Conservation (phyloP, 1,140 invertebrate genomes). For the Brachystomella parvula region DNA sequence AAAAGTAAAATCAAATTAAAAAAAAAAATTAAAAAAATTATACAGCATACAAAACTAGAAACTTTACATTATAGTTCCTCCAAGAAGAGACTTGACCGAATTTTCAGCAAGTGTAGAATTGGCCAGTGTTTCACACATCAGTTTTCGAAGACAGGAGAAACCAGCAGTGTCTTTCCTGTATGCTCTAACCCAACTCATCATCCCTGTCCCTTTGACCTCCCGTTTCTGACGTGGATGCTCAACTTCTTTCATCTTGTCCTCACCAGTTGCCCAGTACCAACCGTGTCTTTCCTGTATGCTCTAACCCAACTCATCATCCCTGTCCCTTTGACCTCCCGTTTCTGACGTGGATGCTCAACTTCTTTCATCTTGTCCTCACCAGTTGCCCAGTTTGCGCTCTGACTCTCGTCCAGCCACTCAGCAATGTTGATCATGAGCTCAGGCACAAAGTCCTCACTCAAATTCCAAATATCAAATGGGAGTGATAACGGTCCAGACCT, state of each 20-base stretch:
- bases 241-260: too few species aligned
- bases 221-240: neutral
- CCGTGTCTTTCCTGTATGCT: conserved; percentile 29
- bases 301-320: conserved; percentile 24
- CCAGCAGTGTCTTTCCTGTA: conserved; percentile 28
- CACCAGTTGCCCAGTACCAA: too few species aligned
- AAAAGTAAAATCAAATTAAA: conserved; percentile 7
- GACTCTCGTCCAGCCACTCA: conserved; percentile 24
- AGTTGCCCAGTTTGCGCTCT: neutral
- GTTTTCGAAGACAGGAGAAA: conserved; percentile 27
- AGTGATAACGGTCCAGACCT: neutral
- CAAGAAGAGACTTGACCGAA: conserved; percentile 23
- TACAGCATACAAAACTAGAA: neutral
- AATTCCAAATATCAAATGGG: conserved; percentile 8
- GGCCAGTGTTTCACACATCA: conserved; percentile 30
- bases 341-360: neutral
- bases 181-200: conserved; percentile 26
- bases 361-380: neutral
- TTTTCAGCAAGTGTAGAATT: conserved; percentile 21
- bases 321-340: neutral
- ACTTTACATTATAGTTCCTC: conserved; percentile 24
- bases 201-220: neutral
- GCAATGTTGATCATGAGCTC: conserved; percentile 26
- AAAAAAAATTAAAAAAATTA: conserved; percentile 6
- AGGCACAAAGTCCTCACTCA: conserved; percentile 15